phyloP scores from a whole-genome alignment of 2,113 vertebrate genomes.

The Triplophysa dalaica region DNA sequence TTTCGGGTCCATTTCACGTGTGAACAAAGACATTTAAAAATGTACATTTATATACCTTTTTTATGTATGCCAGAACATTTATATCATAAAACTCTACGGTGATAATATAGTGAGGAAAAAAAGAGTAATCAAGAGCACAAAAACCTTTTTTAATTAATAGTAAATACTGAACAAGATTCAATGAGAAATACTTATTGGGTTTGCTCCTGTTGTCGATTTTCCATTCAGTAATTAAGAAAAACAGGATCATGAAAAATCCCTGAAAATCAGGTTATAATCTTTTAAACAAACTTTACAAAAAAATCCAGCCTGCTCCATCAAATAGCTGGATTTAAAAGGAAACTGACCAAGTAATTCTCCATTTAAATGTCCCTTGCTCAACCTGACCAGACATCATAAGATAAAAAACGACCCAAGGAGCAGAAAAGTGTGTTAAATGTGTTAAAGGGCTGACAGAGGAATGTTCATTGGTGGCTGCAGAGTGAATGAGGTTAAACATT shows the following conservation, averaged over 20 bases:
- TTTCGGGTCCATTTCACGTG: neutral
- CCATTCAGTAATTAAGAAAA: neutral
- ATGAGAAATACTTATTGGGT: slow-evolving; percentile 14
- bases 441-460: neutral
- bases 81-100: neutral
- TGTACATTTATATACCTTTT: too few relatives aligned
- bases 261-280: neutral
- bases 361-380: neutral
- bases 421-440: neutral
- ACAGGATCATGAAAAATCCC: neutral
- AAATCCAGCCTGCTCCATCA: neutral
- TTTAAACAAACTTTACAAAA: neutral
- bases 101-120: neutral
- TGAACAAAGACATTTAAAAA: neutral
- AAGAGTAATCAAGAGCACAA: neutral
- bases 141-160: neutral
- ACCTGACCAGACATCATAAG: neutral
- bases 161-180: neutral
- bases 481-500: slow-evolving; percentile 88
- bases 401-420: neutral
- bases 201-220: neutral
- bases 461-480: slow-evolving; percentile 50
- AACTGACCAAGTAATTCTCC: slow-evolving; percentile 11
- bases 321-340: slow-evolving; percentile 1
- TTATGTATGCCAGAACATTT: too few relatives aligned